phyloP scores from a whole-genome alignment of 2,797 vertebrate species.

The Spheniscus humboldti region DNA sequence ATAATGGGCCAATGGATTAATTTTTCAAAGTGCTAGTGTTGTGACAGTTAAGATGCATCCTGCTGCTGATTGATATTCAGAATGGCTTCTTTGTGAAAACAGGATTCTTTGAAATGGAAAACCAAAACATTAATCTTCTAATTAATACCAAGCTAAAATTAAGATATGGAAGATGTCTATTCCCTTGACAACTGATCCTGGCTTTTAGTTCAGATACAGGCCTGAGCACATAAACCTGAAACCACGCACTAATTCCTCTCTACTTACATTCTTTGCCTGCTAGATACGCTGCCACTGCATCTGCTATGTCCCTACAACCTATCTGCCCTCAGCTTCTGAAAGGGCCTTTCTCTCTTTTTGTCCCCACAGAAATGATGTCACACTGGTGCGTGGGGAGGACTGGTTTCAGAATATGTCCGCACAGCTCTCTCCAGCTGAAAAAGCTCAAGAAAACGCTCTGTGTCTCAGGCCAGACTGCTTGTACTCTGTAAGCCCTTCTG shows the following conservation, averaged over 20 bases:
- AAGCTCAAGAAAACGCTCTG: not conserved
- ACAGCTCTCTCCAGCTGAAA: not conserved
- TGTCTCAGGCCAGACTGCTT: not conserved
- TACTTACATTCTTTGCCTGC: not conserved
- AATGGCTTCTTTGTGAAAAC: not conserved
- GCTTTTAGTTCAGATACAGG: not conserved
- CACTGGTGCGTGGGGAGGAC: not conserved
- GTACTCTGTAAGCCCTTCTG: not conserved
- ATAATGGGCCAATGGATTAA: constrained; percentile 2
- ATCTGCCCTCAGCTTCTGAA: not conserved
- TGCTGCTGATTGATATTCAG: not conserved
- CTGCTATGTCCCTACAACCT: not conserved
- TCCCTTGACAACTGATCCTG: not conserved
- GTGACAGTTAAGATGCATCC: not conserved
- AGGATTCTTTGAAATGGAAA: not conserved
- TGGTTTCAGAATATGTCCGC: not conserved
- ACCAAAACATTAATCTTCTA: not conserved
- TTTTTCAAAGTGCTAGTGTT: not conserved
- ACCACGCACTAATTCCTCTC: not conserved
- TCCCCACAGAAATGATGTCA: not conserved
- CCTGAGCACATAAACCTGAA: not conserved
- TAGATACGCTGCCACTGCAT: accelerated
- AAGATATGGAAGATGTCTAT: not conserved
- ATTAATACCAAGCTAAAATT: not conserved
- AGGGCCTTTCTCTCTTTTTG: not conserved